Base-by-base conservation (phyloP, 2,113 vertebrate genomes). In the Colistium nudipinnis region DNA sequence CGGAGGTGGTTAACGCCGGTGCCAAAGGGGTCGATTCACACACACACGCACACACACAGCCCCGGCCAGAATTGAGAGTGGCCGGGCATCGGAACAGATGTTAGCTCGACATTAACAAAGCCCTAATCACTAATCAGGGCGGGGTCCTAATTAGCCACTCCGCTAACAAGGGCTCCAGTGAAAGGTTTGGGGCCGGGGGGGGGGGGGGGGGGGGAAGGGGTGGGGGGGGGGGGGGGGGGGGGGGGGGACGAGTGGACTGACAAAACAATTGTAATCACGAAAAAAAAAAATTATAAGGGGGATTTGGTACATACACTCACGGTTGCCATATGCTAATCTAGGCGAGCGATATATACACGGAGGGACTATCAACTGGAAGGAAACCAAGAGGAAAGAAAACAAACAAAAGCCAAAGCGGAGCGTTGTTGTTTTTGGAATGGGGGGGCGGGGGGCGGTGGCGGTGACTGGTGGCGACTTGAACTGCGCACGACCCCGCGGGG, bases 101-200 rank as follows among this genome's bases (percentile, higher is more conserved):
- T 88, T 86, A 68, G 80, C 74, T 70, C 67, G 10, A 76, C 75
- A 78, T 87, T 85, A 91, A 87, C 77, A 31, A 83, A 49, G 65
- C 51, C n/a, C 75, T 91, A 88, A 88, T 90, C 70, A 70, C 87
- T 86, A 87, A 89, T 88, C 83, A 82, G 74, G 79, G 70, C 24
- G 27, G 78, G 4, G 12, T 36, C 66, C 66, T 85, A 74, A 87
- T 69, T 74, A 87, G 70, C n/a, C n/a, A 1, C 71, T 41, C 28
- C 3, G 33, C 59, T 77, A 67, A 68, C 57, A 62, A 73, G 63
- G 55, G 55, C 67, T 43, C 38, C 43, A 17, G 43, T 72, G 72
- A 62, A 55, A 55, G 62, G 43, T 51, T 28, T 63, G 33, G 24
- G 31, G 53, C 22, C 55, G 57, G 53, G 48, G 43, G 19, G 1